These are phyloP conservation scores for Platysteira castanea DNA, from an alignment of 2,113 vertebrate genomes.

Conservation along the genomic window DNA sequence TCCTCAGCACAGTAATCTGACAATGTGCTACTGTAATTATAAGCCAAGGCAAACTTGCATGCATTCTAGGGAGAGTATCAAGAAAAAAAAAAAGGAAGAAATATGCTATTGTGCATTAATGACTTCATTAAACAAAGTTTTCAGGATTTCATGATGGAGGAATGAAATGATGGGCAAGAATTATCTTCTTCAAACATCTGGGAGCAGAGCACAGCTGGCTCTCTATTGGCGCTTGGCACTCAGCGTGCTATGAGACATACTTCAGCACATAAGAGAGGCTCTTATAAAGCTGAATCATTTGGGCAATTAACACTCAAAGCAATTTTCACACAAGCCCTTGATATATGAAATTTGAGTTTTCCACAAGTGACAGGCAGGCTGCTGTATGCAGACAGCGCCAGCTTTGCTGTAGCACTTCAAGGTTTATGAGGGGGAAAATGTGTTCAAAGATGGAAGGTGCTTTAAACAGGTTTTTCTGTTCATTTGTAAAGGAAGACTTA, in stretches of 20 bases:
- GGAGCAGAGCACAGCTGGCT: constrained; percentile 46
- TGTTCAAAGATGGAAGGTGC: not conserved
- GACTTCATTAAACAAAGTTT: constrained; percentile 33
- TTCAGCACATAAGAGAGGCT: constrained; percentile 33
- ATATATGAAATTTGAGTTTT: constrained; percentile 49
- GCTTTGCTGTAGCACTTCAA: not conserved
- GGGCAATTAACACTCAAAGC: constrained; percentile 60
- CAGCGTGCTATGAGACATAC: not conserved
- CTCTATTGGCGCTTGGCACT: constrained; percentile 19
- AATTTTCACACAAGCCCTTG: constrained; percentile 55
- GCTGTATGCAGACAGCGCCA: not conserved
- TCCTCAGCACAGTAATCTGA: constrained; percentile 6
- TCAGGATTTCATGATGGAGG: not conserved
- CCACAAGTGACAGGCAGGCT: constrained; percentile 3
- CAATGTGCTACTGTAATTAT: constrained; percentile 20
- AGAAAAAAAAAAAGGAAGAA: not conserved
- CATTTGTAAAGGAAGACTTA: not conserved
- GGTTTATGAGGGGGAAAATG: constrained; percentile 52
- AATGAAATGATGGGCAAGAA: constrained; percentile 11
- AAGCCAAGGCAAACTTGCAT: not conserved
- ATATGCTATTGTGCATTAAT: not conserved
- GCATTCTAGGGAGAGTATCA: not conserved
- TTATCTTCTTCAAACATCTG: constrained; percentile 59
- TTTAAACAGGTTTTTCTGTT: not conserved
- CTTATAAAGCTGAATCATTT: constrained; percentile 59